Base-by-base conservation (phyloP, 2,888 invertebrate species). In the Carcina quercana region DNA sequence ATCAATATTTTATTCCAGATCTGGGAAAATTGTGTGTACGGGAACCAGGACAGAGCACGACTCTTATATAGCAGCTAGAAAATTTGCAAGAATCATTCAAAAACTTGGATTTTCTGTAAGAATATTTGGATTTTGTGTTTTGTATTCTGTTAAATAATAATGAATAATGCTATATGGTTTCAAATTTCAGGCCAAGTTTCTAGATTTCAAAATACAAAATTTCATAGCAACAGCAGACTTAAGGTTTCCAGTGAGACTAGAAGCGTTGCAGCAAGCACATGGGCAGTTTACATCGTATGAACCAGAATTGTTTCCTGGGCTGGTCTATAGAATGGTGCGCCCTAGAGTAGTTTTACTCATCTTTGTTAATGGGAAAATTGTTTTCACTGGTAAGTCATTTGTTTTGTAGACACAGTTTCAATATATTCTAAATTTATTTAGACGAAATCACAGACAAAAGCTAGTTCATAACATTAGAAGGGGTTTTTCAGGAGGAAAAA, bases 311-410 rank as follows among this genome's bases (percentile, higher is more conserved):
- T 99, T 99, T 76, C 98, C 99, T 5, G 99, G 98, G n/a, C 86
- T 99, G 15, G 96, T 99, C 35, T 99, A 99, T 70, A 88, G 98
- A 54, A 95, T 99, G 96, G 94, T 98, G 22, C 93, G 95, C 57
- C 98, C 98, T 0, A 89, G 96, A 47, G 91, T 99, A 45, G 98
- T 98, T n/a, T 79, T 99, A 41, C 85, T 99, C 7, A 98, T 99
- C 69, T 99, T 99, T 85, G 98, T 99, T 1, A 98, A 98, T 70
- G 99, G 99, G 33, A 99, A 99, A 88, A 91, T 99, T 46, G 98
- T 99, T 1, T 91, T 99, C 42, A 99, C 98, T 58, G 88, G 88
- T 82, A 58, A 43, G 25, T 25, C 11, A 10, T 11, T 11, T 20
- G 22, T 15, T 27, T 5, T n/a, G 10, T 3, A 27, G 25, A n/a